These are phyloP conservation scores for Meta bourneti DNA, from an alignment of 2,888 invertebrate genomes.

Conservation along the genomic window DNA sequence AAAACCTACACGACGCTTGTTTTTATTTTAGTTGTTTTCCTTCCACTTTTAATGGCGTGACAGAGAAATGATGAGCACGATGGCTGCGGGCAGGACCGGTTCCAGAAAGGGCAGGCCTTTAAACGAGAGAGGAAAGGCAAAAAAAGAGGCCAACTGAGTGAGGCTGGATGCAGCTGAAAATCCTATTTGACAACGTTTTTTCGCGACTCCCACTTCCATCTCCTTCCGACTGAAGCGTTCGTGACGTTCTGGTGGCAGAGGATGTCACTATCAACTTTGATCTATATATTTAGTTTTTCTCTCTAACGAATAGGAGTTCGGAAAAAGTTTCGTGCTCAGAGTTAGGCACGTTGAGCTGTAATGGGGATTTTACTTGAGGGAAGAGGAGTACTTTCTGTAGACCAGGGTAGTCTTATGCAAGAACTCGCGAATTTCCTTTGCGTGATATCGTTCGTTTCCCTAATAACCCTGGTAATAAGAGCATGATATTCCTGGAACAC, in stretches of 20 bases:
- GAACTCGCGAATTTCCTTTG: too few relatives aligned
- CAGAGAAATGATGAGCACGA: slow-evolving; percentile 46
- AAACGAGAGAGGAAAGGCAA: slow-evolving; percentile 4
- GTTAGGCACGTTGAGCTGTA: too few relatives aligned
- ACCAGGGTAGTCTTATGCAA: too few relatives aligned
- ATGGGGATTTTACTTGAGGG: too few relatives aligned
- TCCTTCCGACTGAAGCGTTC: background rate
- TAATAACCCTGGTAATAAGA: too few relatives aligned
- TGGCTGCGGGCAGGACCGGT: slow-evolving; percentile 57
- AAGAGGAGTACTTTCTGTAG: too few relatives aligned
- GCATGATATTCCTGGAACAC: too few relatives aligned
- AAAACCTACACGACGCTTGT: slow-evolving; percentile 26
- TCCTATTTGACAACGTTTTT: slow-evolving; percentile 20
- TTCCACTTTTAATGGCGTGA: slow-evolving; percentile 46
- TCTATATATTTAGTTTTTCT: slow-evolving; percentile 19
- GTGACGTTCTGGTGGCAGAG: slow-evolving; percentile 14
- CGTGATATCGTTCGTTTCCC: too few relatives aligned
- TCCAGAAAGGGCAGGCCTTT: slow-evolving; percentile 14
- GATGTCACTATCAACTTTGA: slow-evolving; percentile 3
- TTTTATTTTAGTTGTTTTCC: slow-evolving; percentile 42
- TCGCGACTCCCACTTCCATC: background rate
- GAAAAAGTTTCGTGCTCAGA: too few relatives aligned
- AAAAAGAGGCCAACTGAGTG: slow-evolving; percentile 54
- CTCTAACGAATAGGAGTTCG: slow-evolving; percentile 10
- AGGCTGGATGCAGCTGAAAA: slow-evolving; percentile 30